Base-by-base conservation (phyloP, 2,113 vertebrate species). In the Axis porcinus region DNA sequence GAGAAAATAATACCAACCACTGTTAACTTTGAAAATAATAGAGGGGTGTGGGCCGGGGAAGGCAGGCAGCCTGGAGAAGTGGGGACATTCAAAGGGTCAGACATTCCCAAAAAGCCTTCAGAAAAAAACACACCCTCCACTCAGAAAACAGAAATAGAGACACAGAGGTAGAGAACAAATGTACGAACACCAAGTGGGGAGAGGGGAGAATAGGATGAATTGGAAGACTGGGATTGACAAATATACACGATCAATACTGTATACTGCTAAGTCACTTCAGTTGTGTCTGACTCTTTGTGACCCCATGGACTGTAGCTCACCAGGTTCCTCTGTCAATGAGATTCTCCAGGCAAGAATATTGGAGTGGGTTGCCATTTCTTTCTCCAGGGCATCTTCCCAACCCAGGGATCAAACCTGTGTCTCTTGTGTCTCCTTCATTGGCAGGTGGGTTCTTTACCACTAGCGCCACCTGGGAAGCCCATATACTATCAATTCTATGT, bases 181-280 rank as follows among this genome's bases (percentile, higher is more conserved):
- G n/a, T 70, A 21, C 0, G 1, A n/a, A 70, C n/a, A 36, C 64
- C n/a, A 36, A 70, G n/a, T 10, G 2, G 9, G 17, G 17, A 23
- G 21, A 36, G 9, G 0, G 16, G n/a, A 17, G n/a, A 11, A 19
- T 36, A 2, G n/a, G n/a, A 70, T 70, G 64, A 36, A 36, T 12
- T 36, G n/a, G n/a, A 70, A 70, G 64, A 70, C 64, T 70, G 64
- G n/a, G n/a, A 36, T 70, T 0, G 5, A 36, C 19, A 23, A 70
- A 70, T 36, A 36, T 36, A 36, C 9, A 70, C 17, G 11, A 70
- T 36, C n/a, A 21, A 70, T 23, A 70, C 17, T 36, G 9, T 70
- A 36, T 6, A 36, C 64, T 36, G 64, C 64, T 21, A 21, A 70
- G n/a, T 36, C 64, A 36, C 64, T 70, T 23, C 19, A 11, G n/a